phyloP scores from a whole-genome alignment of 1,140 invertebrate species.

The Drosophila grimshawi region DNA sequence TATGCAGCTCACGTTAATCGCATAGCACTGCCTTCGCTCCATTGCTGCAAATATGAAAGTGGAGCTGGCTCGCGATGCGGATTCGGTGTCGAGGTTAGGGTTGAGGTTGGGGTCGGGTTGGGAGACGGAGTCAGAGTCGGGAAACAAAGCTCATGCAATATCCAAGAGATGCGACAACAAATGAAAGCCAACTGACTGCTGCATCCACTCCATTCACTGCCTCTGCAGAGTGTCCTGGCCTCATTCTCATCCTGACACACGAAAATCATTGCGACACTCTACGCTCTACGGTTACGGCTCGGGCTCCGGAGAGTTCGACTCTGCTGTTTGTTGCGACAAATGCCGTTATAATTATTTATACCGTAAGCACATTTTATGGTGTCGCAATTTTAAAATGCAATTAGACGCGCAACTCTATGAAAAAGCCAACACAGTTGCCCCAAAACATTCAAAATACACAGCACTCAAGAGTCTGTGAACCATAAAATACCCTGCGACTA shows the following conservation, averaged over 20 bases:
- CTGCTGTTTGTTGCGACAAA: slow-evolving; percentile 77
- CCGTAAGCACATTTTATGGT: slow-evolving; percentile 83
- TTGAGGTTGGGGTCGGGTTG: not conserved
- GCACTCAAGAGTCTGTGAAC: slow-evolving; percentile 1
- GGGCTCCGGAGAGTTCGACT: slow-evolving; percentile 23
- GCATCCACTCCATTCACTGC: slow-evolving; percentile 21
- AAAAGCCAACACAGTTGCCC: slow-evolving; percentile 26
- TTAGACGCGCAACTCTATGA: slow-evolving; percentile 69
- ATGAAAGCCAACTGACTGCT: slow-evolving; percentile 45
- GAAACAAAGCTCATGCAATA: slow-evolving; percentile 66
- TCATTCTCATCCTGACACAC: slow-evolving; percentile 57
- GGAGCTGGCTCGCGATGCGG: slow-evolving; percentile 28
- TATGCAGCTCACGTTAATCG: slow-evolving; percentile 84
- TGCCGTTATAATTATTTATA: slow-evolving; percentile 83
- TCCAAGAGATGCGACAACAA: slow-evolving; percentile 78
- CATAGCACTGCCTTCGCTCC: slow-evolving; percentile 51
- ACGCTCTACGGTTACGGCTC: slow-evolving; percentile 11
- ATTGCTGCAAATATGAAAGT: slow-evolving; percentile 35
- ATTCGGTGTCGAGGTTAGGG: slow-evolving; percentile 9
- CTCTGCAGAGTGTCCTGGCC: slow-evolving; percentile 1
- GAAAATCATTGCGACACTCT: slow-evolving; percentile 70
- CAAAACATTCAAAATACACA: slow-evolving; percentile 16
- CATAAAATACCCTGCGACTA: slow-evolving; percentile 8
- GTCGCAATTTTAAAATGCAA: slow-evolving; percentile 83
- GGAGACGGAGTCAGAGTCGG: not conserved